Conservation (phyloP, 2,888 invertebrate species). For the Zygogramma bicolorata region DNA sequence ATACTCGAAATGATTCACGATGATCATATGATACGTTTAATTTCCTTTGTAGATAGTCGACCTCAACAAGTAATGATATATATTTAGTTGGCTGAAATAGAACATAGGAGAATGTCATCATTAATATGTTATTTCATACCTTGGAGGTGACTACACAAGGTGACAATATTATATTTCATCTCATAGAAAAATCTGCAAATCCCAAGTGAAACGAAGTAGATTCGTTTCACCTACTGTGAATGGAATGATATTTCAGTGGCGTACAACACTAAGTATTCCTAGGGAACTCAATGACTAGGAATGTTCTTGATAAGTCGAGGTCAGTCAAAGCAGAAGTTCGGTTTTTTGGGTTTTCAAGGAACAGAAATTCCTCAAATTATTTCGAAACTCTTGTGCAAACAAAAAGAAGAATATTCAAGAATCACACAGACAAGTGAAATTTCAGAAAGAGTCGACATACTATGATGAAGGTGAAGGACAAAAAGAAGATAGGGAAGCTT, state of each 20-base stretch:
- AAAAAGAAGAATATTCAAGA: too few relatives aligned
- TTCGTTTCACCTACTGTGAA: background rate
- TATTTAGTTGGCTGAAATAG: conserved; percentile 17
- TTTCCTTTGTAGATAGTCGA: background rate
- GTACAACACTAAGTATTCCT: background rate
- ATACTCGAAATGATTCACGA: background rate
- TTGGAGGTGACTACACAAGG: conserved; percentile 25
- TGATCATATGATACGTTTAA: background rate
- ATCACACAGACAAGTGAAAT: too few relatives aligned
- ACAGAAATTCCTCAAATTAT: too few relatives aligned
- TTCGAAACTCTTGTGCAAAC: too few relatives aligned
- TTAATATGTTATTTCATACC: conserved; percentile 19
- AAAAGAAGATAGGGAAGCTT: too few relatives aligned
- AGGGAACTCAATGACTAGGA: too few relatives aligned
- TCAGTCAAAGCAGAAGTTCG: too few relatives aligned
- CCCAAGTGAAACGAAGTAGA: background rate
- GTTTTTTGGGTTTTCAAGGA: too few relatives aligned
- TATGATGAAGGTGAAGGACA: too few relatives aligned
- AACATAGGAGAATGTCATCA: conserved; percentile 26
- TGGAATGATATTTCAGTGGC: background rate
- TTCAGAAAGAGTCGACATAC: too few relatives aligned
- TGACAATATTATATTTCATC: conserved; percentile 23
- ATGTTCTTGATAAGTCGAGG: too few relatives aligned
- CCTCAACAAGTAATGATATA: conserved; percentile 13
- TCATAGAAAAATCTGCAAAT: conserved; percentile 13